A percentile compares a stretch with the other conserved stretches of the same genome.
These are phyloP conservation scores for Telenomus remus DNA, from an alignment of 1,140 invertebrate genomes.

Conservation along the genomic window DNA sequence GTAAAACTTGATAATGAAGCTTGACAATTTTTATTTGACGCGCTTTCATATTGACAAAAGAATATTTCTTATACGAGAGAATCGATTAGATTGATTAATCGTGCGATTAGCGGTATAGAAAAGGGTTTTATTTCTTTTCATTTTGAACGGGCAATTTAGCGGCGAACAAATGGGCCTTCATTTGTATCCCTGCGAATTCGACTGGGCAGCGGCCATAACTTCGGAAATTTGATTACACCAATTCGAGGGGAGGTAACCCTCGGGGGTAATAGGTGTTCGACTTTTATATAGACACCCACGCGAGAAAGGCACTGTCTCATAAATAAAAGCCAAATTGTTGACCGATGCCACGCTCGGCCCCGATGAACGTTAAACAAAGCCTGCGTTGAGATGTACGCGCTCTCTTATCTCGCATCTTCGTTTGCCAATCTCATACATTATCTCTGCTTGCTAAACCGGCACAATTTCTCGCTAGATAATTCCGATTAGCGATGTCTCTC, in stretches of 20 bases:
- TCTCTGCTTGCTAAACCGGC: slow-evolving; percentile 64
- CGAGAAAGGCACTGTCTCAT: slow-evolving; percentile 57
- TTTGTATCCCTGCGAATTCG: slow-evolving; percentile 42
- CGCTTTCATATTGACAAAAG: slow-evolving; percentile 19
- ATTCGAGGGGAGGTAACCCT: slow-evolving; percentile 62
- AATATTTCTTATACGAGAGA: slow-evolving; percentile 3
- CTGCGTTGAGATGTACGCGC: slow-evolving; percentile 35
- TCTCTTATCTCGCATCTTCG: slow-evolving; percentile 68
- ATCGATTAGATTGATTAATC: slow-evolving; percentile 41
- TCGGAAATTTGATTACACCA: slow-evolving; percentile 71
- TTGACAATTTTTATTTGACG: slow-evolving; percentile 14
- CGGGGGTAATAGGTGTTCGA: slow-evolving; percentile 69
- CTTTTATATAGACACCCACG: slow-evolving; percentile 66
- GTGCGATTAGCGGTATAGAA: slow-evolving; percentile 36
- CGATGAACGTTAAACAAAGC: slow-evolving; percentile 70
- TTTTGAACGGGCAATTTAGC: slow-evolving; percentile 27
- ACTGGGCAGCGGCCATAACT: slow-evolving; percentile 65
- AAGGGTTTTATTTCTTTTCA: slow-evolving; percentile 30
- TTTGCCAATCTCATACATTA: slow-evolving; percentile 67
- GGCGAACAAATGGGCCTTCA: slow-evolving; percentile 38
- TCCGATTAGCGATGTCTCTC: slow-evolving; percentile 66
- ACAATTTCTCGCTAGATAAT: slow-evolving; percentile 74
- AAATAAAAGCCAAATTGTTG: slow-evolving; percentile 73
- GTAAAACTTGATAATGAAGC: slow-evolving; percentile 37
- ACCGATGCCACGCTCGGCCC: slow-evolving; percentile 60